Conservation (phyloP, 2,113 vertebrate genomes). For the Naja naja region DNA sequence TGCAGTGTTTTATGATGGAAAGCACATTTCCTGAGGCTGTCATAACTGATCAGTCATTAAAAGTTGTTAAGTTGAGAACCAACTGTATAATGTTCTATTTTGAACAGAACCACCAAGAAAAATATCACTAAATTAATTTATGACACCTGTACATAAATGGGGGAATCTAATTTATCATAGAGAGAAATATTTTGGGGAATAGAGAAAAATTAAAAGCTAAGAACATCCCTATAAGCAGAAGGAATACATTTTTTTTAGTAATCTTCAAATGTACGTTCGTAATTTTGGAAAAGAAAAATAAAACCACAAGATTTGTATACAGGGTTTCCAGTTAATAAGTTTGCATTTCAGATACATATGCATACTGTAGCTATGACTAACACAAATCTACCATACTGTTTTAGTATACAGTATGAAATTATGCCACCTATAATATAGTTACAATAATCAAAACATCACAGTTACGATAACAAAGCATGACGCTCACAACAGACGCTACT, state of each 20-base stretch:
- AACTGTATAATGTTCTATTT: background rate
- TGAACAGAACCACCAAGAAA: background rate
- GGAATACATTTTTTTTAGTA: background rate
- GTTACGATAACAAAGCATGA: background rate
- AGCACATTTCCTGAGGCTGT: background rate
- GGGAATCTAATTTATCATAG: background rate
- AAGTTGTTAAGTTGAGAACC: background rate
- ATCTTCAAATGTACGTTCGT: background rate
- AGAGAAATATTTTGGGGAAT: background rate
- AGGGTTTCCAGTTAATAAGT: background rate
- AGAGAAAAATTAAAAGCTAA: background rate
- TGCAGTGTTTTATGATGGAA: background rate
- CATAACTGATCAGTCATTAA: background rate
- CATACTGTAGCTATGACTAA: conserved; percentile 5
- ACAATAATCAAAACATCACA: background rate
- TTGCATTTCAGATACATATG: background rate
- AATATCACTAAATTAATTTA: background rate
- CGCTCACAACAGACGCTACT: background rate
- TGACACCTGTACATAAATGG: background rate
- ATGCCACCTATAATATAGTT: background rate
- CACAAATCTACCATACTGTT: background rate
- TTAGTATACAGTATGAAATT: background rate
- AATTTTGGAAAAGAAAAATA: background rate
- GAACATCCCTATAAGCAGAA: background rate
- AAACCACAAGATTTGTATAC: background rate